These are phyloP conservation scores for Phallusia fumigata DNA, from an alignment of 23 tunicate species.

Conservation along the genomic window DNA sequence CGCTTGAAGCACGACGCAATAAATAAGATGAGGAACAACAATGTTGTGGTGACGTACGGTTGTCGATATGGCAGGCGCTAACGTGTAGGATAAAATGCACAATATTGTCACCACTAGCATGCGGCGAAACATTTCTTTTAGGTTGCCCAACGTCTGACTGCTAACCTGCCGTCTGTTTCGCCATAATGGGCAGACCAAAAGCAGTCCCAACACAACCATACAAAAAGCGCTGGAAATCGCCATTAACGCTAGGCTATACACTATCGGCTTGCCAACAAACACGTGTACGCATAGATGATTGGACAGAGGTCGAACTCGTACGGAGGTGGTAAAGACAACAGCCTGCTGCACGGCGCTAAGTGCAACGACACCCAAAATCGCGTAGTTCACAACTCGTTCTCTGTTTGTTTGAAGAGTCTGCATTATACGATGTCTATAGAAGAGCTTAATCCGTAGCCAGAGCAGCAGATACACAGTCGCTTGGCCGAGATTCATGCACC, in stretches of 20 bases:
- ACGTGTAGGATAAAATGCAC: neutral
- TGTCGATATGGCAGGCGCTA: neutral
- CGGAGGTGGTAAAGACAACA: neutral
- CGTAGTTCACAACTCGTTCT: neutral
- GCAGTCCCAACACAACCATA: neutral
- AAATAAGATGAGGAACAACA: neutral
- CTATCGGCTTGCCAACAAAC: neutral
- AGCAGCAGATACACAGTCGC: neutral
- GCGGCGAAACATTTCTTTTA: neutral
- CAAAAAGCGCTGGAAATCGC: neutral
- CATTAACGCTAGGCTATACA: neutral
- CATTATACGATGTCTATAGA: neutral
- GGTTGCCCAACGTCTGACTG: neutral
- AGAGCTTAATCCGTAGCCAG: neutral
- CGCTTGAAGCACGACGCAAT: neutral
- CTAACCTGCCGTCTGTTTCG: neutral
- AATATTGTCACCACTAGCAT: neutral
- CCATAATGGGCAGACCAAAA: neutral
- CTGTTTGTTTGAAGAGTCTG: neutral
- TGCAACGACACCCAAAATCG: neutral
- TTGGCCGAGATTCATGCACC: neutral
- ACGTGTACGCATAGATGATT: neutral
- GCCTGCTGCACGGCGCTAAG: neutral
- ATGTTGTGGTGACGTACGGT: constrained; percentile 2
- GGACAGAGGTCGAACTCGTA: neutral